These are phyloP conservation scores for Bryconaethiops microstoma DNA, from an alignment of 2,797 vertebrate species.

Conservation along the genomic window DNA sequence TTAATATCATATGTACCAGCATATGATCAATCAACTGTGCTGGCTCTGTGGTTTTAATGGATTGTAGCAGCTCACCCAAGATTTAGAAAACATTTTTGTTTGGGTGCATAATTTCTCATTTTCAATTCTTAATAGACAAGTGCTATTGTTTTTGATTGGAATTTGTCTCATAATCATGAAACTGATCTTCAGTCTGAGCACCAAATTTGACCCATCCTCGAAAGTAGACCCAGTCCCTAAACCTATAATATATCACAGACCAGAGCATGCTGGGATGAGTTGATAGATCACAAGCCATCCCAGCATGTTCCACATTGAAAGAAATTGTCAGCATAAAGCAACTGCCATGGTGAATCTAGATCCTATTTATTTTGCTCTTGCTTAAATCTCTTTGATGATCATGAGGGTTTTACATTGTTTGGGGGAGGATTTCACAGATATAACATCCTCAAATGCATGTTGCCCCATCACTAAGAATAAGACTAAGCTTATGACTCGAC, in stretches of 20 bases:
- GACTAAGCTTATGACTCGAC: constrained; percentile 32
- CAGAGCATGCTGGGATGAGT: not conserved
- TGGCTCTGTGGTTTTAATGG: no score
- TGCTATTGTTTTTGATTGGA: not conserved
- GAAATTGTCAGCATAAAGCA: not conserved
- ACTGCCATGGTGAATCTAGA: not conserved
- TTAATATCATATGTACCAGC: no score
- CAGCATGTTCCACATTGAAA: not conserved
- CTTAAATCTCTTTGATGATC: constrained; percentile 14
- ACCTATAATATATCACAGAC: not conserved
- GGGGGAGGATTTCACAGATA: constrained; percentile 16
- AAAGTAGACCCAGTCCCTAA: not conserved
- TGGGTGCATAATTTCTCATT: not conserved
- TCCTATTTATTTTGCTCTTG: not conserved
- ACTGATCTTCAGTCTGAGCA: not conserved
- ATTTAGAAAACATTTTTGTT: no score
- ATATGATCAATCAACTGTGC: no score
- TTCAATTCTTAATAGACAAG: not conserved
- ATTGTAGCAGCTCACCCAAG: no score
- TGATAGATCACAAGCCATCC: not conserved
- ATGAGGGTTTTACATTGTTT: not conserved
- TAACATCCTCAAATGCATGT: constrained; percentile 36
- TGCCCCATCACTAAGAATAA: constrained; percentile 26
- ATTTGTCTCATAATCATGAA: not conserved
- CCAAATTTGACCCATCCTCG: not conserved